Base-by-base conservation (phyloP, 2,888 invertebrate genomes). In the Dendrolimus pini region DNA sequence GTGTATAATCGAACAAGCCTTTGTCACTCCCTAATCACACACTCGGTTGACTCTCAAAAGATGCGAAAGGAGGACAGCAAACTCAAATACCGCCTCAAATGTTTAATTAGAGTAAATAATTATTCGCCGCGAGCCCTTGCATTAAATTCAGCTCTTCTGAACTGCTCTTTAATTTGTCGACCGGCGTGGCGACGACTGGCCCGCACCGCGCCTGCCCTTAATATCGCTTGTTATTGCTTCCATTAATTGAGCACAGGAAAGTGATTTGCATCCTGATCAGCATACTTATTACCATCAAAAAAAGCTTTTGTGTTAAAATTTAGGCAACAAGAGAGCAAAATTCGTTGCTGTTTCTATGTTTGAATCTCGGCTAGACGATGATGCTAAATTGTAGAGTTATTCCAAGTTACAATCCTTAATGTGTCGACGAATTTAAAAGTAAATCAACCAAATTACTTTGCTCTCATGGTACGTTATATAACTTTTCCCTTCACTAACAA, bases 41-140 rank as follows among this genome's bases (percentile, higher is more conserved):
- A 83, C 82, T 81, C 75, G 72, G 81, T 73, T 85, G 77, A 62
- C 65, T 80, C 72, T 78, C 78, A 78, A 80, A 85, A 81, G 80
- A 75, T 71, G 65, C 67, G 57, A 65, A 64, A 64, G 60, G 68
- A 65, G 64, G 62, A 58, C 69, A 74, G 71, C 76, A 80, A 82
- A 81, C 75, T 79, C 66, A 63, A 68, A 67, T 65, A 66, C 66
- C 62, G 65, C 67, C 65, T 66, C 71, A 60, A 73, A 71, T 74
- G 75, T 80, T 80, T 80, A 80, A 82, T 81, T 82, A 81, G 71
- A 74, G 72, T 73, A 78, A 77, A 80, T 80, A 79, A 82, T 80
- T 78, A 75, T 75, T 68, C 68, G 62, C 63, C 57, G 30, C 54
- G 53, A 41, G 54, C 47, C 47, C 47, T 47, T 47, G 47, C 47